Evolutionary conservation across 2,888 invertebrate species (phyloP).

Genomic region (Thera britannica): DNA sequence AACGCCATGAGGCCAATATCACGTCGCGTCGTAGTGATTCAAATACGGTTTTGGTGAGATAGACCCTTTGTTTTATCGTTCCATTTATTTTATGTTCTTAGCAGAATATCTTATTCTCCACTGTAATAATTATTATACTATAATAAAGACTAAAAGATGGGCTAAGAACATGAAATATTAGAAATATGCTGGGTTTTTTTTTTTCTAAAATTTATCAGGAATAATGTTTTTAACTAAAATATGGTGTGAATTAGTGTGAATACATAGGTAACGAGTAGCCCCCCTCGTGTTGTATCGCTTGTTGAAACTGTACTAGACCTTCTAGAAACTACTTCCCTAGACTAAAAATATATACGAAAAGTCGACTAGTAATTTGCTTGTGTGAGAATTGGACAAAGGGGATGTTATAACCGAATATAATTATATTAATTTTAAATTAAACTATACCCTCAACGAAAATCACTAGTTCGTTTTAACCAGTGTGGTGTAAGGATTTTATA

Average conservation of each 20-base stretch:
- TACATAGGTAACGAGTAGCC: slow-evolving; percentile 32
- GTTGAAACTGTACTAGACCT: slow-evolving; percentile 11
- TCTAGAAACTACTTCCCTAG: slow-evolving; percentile 7
- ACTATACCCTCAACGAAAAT: too few relatives aligned
- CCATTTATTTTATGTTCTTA: background rate
- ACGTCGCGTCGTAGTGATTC: background rate
- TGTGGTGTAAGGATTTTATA: too few relatives aligned
- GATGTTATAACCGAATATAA: background rate
- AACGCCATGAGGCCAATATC: too few relatives aligned
- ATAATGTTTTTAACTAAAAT: background rate
- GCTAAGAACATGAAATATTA: background rate
- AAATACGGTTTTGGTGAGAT: background rate
- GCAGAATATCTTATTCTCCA: background rate
- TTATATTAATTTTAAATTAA: background rate
- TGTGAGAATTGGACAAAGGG: slow-evolving; percentile 32
- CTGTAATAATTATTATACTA: background rate
- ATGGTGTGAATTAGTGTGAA: slow-evolving; percentile 46
- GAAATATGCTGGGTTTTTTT: background rate
- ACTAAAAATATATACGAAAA: slow-evolving; percentile 14
- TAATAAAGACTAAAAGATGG: background rate
- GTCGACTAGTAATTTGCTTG: slow-evolving; percentile 28
- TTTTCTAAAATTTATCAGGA: background rate
- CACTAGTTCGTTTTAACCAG: too few relatives aligned
- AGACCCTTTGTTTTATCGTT: background rate
- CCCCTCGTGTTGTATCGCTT: slow-evolving; percentile 38